These are phyloP conservation scores for Lepidochitona cinerea DNA, from an alignment of 2,888 invertebrate genomes.

Conservation along the genomic window DNA sequence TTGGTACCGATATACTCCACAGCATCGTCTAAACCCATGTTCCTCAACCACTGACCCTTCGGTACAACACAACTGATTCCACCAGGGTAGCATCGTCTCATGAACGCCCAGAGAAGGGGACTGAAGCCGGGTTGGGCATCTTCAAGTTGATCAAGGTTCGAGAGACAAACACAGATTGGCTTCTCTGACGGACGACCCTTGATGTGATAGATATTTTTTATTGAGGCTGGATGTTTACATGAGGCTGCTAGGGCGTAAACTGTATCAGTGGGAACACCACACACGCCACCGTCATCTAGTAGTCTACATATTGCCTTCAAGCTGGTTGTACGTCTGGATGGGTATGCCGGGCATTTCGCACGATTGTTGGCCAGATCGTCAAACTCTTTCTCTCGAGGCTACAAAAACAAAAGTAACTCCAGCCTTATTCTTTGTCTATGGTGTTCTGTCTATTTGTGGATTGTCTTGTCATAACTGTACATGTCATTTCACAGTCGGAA, in stretches of 20 bases:
- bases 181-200: conserved; percentile 51
- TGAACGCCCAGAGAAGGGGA: conserved; percentile 44
- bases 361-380: neutral
- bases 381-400: neutral
- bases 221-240: conserved; percentile 44
- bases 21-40: conserved; percentile 37
- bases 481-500: no score
- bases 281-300: conserved; percentile 40
- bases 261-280: conserved; percentile 50
- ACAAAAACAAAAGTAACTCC: neutral
- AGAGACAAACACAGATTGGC: conserved; percentile 52
- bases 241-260: conserved; percentile 51
- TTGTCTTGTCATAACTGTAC: no score
- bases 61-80: conserved; percentile 50
- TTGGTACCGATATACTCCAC: conserved; percentile 39
- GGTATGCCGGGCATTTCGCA: conserved; percentile 34
- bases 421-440: no score
- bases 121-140: conserved; percentile 41
- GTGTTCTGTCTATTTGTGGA: no score
- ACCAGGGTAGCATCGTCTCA: conserved; percentile 47
- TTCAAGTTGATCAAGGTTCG: conserved; percentile 44
- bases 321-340: conserved; percentile 40
- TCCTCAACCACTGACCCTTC: conserved; percentile 27
- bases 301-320: conserved; percentile 34
- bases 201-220: conserved; percentile 42